These are phyloP conservation scores for Chascanopsetta lugubris DNA, from an alignment of 2,113 vertebrate species.

Conservation along the genomic window DNA sequence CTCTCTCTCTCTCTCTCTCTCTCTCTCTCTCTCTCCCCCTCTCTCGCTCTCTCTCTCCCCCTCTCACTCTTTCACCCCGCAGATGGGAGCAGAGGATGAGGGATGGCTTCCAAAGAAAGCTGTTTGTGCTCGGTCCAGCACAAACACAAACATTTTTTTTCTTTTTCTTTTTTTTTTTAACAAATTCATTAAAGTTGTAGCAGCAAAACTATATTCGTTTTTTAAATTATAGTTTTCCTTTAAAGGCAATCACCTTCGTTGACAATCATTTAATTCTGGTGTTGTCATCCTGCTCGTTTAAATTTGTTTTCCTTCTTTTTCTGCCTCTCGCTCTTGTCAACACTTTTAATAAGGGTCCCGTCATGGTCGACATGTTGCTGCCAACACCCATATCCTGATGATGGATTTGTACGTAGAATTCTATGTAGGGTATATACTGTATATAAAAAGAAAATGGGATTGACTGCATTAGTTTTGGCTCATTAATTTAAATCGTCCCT, in stretches of 20 bases:
- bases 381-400: conserved; percentile 57
- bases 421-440: conserved; percentile 74
- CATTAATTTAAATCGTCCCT: conserved; percentile 73
- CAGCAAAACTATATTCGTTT: conserved; percentile 66
- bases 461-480: conserved; percentile 68
- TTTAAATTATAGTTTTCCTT: conserved; percentile 68
- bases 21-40: conserved; percentile 27
- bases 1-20: neutral
- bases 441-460: conserved; percentile 70
- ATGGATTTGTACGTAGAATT: conserved; percentile 63
- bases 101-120: conserved; percentile 76
- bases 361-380: conserved; percentile 51
- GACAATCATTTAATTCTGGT: conserved; percentile 78
- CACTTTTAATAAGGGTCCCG: conserved; percentile 32
- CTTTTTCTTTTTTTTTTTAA: too few species aligned
- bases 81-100: conserved; percentile 57
- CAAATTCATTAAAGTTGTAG: conserved; percentile 66
- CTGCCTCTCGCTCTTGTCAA: conserved; percentile 25
- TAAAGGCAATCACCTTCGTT: conserved; percentile 75
- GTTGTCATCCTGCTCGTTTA: conserved; percentile 43
- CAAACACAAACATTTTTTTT: too few species aligned
- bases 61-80: conserved; percentile 10
- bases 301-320: conserved; percentile 10
- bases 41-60: neutral
- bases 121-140: conserved; percentile 45